phyloP scores from a whole-genome alignment of 2,113 vertebrate species.

The Leiothrix lutea region DNA sequence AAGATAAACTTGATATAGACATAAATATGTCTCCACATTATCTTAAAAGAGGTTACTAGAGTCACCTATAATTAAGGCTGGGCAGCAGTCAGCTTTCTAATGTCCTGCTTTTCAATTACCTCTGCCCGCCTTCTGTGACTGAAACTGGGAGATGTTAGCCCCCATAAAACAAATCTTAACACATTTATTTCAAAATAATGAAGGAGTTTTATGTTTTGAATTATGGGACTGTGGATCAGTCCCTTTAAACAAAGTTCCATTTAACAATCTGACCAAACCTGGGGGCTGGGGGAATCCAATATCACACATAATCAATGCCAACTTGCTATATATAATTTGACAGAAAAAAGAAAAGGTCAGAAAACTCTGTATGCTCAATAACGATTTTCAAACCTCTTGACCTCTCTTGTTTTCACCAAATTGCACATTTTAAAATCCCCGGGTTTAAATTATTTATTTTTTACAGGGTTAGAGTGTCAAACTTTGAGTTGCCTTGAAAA shows the following conservation, averaged over 20 bases:
- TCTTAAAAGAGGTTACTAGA: background rate
- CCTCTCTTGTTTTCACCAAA: background rate
- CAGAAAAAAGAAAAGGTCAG: background rate
- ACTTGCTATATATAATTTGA: background rate
- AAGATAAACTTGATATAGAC: background rate
- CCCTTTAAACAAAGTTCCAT: background rate
- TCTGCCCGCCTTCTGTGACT: background rate
- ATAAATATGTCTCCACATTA: background rate
- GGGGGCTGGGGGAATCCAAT: background rate
- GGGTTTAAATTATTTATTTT: background rate
- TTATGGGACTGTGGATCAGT: background rate
- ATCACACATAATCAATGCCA: background rate
- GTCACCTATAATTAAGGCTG: background rate
- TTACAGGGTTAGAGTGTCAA: background rate
- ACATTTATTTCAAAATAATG: background rate
- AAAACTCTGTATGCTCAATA: background rate
- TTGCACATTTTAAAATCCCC: background rate
- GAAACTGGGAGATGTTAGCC: background rate
- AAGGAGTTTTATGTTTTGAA: background rate
- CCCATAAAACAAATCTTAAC: background rate
- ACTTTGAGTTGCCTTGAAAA: background rate
- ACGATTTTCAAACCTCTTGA: background rate
- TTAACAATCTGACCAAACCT: background rate
- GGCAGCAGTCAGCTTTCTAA: background rate
- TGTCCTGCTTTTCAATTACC: background rate